Conservation (phyloP, 2,888 invertebrate species). For the Ormyrus pomaceus region DNA sequence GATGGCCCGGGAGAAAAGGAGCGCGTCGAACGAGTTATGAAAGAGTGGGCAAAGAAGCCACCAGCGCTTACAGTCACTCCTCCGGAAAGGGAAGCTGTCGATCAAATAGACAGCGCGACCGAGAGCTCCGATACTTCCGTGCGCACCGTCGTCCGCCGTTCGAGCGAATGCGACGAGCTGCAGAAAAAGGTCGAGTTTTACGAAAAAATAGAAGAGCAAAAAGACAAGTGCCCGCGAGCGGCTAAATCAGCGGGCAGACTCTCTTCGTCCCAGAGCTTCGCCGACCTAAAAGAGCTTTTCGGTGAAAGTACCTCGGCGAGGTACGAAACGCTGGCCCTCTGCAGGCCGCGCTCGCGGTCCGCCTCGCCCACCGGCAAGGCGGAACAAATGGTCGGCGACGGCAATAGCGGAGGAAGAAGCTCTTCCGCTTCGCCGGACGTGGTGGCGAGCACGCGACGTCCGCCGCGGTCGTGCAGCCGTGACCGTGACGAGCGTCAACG, state of each 20-base stretch:
- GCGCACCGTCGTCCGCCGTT: slow-evolving; percentile 82
- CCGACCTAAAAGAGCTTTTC: slow-evolving; percentile 88
- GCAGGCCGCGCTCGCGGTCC: slow-evolving; percentile 59
- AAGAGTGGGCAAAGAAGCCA: slow-evolving; percentile 76
- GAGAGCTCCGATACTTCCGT: slow-evolving; percentile 84
- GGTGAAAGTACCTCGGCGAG: slow-evolving; percentile 83
- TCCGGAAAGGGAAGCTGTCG: slow-evolving; percentile 75
- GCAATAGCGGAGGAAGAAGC: slow-evolving; percentile 60
- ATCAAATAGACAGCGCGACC: slow-evolving; percentile 81
- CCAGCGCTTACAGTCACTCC: slow-evolving; percentile 65
- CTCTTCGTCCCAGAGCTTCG: slow-evolving; percentile 82
- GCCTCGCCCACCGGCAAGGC: slow-evolving; percentile 58
- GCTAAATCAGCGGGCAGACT: slow-evolving; percentile 59
- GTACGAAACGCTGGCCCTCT: slow-evolving; percentile 78
- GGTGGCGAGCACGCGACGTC: slow-evolving; percentile 62
- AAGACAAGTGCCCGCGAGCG: slow-evolving; percentile 66
- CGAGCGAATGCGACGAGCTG: slow-evolving; percentile 79
- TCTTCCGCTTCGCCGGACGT: slow-evolving; percentile 68
- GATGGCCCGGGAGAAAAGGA: slow-evolving; percentile 66
- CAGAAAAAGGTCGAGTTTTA: slow-evolving; percentile 88
- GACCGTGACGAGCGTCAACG: slow-evolving; percentile 75
- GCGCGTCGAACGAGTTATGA: slow-evolving; percentile 73
- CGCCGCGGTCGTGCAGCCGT: slow-evolving; percentile 69
- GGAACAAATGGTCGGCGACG: slow-evolving; percentile 56
- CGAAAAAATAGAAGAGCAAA: slow-evolving; percentile 81